Evolutionary conservation across 2,888 invertebrate species (phyloP).

Genomic region (Marronus borbonicus): DNA sequence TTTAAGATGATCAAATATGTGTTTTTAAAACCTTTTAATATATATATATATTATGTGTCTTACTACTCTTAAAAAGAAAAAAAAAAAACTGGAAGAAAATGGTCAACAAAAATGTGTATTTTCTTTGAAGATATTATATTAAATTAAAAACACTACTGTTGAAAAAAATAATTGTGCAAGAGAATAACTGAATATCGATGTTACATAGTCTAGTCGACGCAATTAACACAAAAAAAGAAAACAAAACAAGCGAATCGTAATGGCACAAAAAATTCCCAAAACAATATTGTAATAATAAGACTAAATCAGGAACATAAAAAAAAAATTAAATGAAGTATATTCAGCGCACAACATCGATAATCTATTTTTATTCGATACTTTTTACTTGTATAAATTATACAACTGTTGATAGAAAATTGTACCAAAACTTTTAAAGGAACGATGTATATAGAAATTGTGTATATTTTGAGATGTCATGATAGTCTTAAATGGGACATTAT

Average conservation of each 20-base stretch:
- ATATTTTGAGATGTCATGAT: neutral
- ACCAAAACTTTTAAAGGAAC: neutral
- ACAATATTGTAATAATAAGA: no score
- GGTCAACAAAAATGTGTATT: no score
- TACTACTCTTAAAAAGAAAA: neutral
- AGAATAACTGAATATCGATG: no score
- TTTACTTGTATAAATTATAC: neutral
- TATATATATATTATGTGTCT: slow-evolving; percentile 2
- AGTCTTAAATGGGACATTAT: slow-evolving; percentile 6
- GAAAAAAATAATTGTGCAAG: no score
- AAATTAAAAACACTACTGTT: no score
- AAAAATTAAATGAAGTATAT: neutral
- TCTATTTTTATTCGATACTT: slow-evolving; percentile 6
- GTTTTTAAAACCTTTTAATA: neutral
- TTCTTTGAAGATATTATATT: no score
- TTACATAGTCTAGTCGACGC: no score
- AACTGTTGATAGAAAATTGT: neutral
- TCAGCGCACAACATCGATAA: slow-evolving; percentile 9
- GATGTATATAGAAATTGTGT: no score
- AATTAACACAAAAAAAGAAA: no score
- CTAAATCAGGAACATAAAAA: neutral
- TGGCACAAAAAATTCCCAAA: no score
- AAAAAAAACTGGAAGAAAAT: no score
- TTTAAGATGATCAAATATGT: slow-evolving; percentile 8
- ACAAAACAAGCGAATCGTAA: no score